A percentile compares a stretch with the other conserved stretches of the same genome.
phyloP scores from a whole-genome alignment of 1,140 invertebrate genomes.

The Aphidius ervi region DNA sequence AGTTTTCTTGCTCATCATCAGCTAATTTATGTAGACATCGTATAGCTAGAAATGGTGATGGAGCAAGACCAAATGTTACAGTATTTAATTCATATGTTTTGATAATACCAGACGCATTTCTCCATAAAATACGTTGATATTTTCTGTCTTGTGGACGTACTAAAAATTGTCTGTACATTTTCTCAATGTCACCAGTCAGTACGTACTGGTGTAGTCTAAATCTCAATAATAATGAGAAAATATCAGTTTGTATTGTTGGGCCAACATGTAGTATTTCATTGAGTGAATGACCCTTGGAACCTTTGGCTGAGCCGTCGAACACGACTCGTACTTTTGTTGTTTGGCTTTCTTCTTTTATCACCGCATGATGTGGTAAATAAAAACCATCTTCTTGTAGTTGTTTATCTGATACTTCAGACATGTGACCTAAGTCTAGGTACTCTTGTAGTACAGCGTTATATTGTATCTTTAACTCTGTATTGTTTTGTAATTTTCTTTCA shows the following conservation, averaged over 20 bases:
- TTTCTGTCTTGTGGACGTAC: conserved; percentile 31
- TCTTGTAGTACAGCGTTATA: conserved; percentile 25
- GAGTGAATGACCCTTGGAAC: conserved; percentile 21
- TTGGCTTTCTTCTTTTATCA: conserved; percentile 15
- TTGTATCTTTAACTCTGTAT: conserved; percentile 18
- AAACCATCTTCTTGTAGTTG: conserved; percentile 1
- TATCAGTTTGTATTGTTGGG: conserved; percentile 32
- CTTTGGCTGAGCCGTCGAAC: conserved; percentile 17
- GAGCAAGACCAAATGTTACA: too few species aligned
- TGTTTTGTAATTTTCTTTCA: conserved; percentile 16
- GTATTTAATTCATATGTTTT: conserved; percentile 28
- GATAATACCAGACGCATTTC: conserved; percentile 14
- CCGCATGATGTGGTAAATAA: conserved; percentile 24
- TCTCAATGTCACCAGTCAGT: conserved; percentile 40
- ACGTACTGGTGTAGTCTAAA: conserved; percentile 35
- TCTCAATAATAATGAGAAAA: conserved; percentile 32
- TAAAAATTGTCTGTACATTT: conserved; percentile 44
- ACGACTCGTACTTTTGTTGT: conserved; percentile 20
- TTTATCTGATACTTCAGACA: conserved; percentile 14
- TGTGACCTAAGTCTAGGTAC: conserved; percentile 32
- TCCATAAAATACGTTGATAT: conserved; percentile 43
- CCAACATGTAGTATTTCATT: conserved; percentile 27
- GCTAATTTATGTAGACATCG: too few species aligned
- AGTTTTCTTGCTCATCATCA: too few species aligned
- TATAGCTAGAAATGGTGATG: too few species aligned